These are phyloP conservation scores for Rhincodon typus DNA, from an alignment of 2,797 vertebrate species.

Conservation along the genomic window DNA sequence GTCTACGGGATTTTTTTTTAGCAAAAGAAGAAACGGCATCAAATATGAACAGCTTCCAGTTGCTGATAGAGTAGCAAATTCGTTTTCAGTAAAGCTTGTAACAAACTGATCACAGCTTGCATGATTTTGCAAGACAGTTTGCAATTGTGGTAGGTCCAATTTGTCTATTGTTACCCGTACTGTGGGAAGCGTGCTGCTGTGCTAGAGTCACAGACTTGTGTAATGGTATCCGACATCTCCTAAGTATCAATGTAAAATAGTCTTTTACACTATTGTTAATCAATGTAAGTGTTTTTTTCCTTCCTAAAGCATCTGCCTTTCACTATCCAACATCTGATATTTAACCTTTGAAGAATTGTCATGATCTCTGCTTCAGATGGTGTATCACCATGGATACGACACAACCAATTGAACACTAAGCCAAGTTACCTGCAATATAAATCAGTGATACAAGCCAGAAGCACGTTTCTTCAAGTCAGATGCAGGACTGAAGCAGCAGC, in stretches of 20 bases:
- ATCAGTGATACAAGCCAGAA: neutral
- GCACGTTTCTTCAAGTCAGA: neutral
- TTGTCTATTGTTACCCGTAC: neutral
- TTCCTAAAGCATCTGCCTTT: neutral
- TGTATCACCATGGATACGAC: neutral
- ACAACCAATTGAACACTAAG: neutral
- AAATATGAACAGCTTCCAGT: neutral
- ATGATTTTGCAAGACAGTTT: neutral
- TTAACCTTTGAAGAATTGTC: conserved; percentile 13
- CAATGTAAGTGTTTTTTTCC: neutral
- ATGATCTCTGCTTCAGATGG: neutral
- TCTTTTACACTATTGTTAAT: no score
- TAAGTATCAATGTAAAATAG: neutral
- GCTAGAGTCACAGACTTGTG: neutral
- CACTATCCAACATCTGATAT: neutral
- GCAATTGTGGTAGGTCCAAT: neutral
- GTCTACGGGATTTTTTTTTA: neutral
- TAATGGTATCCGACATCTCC: neutral
- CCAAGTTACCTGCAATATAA: neutral
- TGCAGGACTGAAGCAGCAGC: neutral
- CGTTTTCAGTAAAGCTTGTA: neutral
- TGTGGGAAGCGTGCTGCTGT: neutral
- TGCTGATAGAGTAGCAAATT: neutral
- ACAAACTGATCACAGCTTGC: neutral
- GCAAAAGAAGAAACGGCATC: neutral